phyloP scores from a whole-genome alignment of 2,113 vertebrate genomes.

The Pterocles burchelli region DNA sequence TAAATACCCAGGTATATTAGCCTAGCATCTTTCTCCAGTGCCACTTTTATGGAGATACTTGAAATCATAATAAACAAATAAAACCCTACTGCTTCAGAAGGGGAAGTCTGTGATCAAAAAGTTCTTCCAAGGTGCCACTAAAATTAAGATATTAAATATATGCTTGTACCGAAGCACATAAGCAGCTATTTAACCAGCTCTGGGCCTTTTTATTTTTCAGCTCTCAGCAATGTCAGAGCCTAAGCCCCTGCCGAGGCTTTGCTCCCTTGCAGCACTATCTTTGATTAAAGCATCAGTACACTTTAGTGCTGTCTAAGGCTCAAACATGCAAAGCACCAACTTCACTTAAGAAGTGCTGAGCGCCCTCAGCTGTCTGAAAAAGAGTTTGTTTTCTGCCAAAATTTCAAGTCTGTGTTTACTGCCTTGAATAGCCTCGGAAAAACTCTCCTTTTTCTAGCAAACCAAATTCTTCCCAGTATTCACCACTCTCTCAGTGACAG shows the following conservation, averaged over 20 bases:
- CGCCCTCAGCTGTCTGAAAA: constrained; percentile 47
- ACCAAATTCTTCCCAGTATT: not conserved
- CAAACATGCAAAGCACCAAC: not conserved
- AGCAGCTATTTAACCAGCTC: not conserved
- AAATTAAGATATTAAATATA: not conserved
- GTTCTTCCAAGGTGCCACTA: not conserved
- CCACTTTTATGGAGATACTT: not conserved
- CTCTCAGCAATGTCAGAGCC: not conserved
- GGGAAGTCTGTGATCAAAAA: not conserved
- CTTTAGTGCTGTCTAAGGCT: not conserved
- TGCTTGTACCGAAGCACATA: not conserved
- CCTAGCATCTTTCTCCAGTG: not conserved
- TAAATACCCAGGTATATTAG: not conserved
- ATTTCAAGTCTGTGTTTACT: not conserved
- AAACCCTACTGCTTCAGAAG: not conserved
- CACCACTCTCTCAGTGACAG: not conserved
- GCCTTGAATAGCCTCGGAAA: not conserved
- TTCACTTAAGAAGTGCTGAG: not conserved
- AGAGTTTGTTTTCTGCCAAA: not conserved
- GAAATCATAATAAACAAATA: not conserved
- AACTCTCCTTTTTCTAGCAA: not conserved
- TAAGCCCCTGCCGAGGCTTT: not conserved
- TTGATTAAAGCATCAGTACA: not conserved
- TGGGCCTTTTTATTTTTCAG: not conserved
- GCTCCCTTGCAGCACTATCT: not conserved